Evolutionary conservation across 2,888 invertebrate genomes (phyloP).

Genomic region (Athalia circularis): DNA sequence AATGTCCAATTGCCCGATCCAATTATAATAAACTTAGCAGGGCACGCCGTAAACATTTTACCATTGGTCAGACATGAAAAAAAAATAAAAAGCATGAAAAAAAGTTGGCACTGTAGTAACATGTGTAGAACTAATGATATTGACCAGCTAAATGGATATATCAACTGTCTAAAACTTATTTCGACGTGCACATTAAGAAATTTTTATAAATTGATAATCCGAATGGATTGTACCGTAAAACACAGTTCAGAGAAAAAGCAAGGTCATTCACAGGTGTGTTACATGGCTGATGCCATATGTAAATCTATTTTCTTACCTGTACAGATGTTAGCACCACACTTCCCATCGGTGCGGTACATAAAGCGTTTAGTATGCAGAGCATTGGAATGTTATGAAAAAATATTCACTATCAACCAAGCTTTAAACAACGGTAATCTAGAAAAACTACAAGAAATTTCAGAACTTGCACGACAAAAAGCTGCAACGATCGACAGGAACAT

Average conservation of each 20-base stretch:
- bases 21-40: not conserved
- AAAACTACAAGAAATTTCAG: conserved; percentile 19
- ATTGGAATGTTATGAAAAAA: not conserved
- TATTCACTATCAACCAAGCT: conserved; percentile 44
- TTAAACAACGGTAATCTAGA: conserved; percentile 39
- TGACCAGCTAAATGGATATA: not conserved
- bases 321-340: conserved; percentile 52
- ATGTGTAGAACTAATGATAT: not conserved
- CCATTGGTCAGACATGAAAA: not conserved
- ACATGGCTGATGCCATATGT: conserved; percentile 45
- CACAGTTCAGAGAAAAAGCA: not conserved
- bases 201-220: not conserved
- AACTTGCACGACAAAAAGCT: conserved; percentile 26
- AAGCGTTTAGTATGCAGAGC: conserved; percentile 47
- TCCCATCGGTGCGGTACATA: conserved; percentile 47
- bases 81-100: not conserved
- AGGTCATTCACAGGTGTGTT: conserved; percentile 43
- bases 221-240: not conserved
- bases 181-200: not conserved
- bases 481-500: conserved; percentile 17
- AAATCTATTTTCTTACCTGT: conserved; percentile 50
- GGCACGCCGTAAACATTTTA: not conserved
- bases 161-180: not conserved
- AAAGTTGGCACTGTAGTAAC: not conserved
- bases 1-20: not conserved